Percentiles rank a stretch among this genome's conserved stretches.
Evolutionary conservation across 2,888 invertebrate species (phyloP).

Genomic region (Ectemnius lituratus): DNA sequence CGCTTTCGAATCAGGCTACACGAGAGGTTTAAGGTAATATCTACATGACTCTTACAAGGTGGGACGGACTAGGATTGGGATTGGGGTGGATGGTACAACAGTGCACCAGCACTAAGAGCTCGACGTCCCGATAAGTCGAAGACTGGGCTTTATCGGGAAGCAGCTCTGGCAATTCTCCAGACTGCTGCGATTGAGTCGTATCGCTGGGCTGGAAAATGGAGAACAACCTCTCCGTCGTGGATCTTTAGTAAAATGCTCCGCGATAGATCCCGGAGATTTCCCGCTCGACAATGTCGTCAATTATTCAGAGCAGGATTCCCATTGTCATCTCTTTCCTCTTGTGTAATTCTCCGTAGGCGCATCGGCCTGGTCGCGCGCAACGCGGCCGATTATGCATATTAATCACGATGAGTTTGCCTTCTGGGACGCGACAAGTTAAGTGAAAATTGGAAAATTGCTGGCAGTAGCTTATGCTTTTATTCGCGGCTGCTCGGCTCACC

Average conservation of each 20-base stretch:
- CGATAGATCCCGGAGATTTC: conserved; percentile 4
- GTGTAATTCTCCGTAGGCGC: too few relatives aligned
- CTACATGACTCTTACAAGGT: neutral
- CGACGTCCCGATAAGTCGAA: conserved; percentile 49
- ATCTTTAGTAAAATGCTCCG: conserved; percentile 8
- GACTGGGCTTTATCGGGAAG: conserved; percentile 33
- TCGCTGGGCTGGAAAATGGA: conserved; percentile 34
- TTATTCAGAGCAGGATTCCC: neutral
- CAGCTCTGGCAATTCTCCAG: conserved; percentile 55
- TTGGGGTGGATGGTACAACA: neutral
- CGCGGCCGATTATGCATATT: too few relatives aligned
- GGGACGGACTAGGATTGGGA: conserved; percentile 2
- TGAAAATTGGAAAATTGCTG: too few relatives aligned
- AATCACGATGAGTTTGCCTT: too few relatives aligned
- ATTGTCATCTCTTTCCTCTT: too few relatives aligned
- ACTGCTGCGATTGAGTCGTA: conserved; percentile 52
- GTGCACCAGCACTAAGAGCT: conserved; percentile 31
- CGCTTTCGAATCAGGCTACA: too few relatives aligned
- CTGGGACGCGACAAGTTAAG: too few relatives aligned
- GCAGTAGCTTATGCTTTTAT: too few relatives aligned
- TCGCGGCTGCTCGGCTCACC: too few relatives aligned
- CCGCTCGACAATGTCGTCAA: conserved; percentile 1
- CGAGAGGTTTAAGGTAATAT: neutral
- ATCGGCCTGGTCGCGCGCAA: too few relatives aligned
- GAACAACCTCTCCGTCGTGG: conserved; percentile 17